Evolutionary conservation across 2,113 vertebrate species (phyloP).

Genomic region (Pycnonotus jocosus): DNA sequence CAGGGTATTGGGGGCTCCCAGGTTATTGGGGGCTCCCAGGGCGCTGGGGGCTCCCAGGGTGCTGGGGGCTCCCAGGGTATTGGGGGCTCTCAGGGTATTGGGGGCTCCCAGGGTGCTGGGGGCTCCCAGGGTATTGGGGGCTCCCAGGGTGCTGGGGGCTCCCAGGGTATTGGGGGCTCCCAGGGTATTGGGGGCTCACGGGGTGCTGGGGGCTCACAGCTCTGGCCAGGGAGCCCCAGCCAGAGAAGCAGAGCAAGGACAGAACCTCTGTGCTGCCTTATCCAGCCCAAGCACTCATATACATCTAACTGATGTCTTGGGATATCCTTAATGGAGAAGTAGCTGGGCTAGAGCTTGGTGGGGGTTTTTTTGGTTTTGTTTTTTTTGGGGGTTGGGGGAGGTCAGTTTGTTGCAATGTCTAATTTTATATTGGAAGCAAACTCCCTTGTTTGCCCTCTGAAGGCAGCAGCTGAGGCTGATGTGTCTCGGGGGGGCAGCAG

Average conservation of each 20-base stretch:
- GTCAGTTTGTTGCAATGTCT: neutral
- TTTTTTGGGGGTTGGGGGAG: fast-evolving
- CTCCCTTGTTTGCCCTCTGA: neutral
- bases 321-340: neutral
- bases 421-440: neutral
- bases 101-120: too few species aligned
- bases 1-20: neutral
- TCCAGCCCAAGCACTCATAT: fast-evolving
- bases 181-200: neutral
- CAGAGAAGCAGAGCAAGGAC: neutral
- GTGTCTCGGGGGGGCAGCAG: slow-evolving; percentile 28
- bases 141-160: neutral
- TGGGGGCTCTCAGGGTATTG: too few species aligned
- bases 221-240: neutral
- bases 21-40: neutral
- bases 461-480: neutral
- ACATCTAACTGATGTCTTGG: neutral
- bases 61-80: too few species aligned
- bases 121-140: too few species aligned
- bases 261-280: neutral
- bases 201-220: neutral
- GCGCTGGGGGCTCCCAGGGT: neutral
- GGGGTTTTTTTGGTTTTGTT: neutral
- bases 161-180: too few species aligned
- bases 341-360: neutral